Evolutionary conservation across 1,140 invertebrate genomes (phyloP), one percentile per base, ranked within the genome.

Genomic region (Paracyclopina nana): DNA sequence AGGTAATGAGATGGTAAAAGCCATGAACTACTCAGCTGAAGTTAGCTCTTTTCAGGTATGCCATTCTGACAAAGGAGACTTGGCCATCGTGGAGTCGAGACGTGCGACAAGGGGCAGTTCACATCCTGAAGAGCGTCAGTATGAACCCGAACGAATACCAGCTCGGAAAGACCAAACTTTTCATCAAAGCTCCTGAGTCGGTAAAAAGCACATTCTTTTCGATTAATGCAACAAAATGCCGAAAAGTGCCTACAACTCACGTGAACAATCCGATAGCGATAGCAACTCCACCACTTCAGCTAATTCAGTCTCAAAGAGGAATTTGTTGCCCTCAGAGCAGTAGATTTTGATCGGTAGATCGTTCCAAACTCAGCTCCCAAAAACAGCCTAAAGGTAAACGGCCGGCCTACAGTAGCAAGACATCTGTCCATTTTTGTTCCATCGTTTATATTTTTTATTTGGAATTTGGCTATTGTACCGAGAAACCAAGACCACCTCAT

Each of bases 161-260:
- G 58, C 63, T 81, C 9, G 79, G 79, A 9, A 70, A 67, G 52
- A 72, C 73, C 0, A 82, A 82, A 65, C 68, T 82, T 11, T 82
- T 82, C 57, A 72, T 82, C 42, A 81, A 81, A 62, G 78, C 77
- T 48, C 77, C 78, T 11, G 78, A 79, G 67, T 79, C 73, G 40
- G 77, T 80, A 61, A 70, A 69, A 62, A 50, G 45, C 12, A n/a
- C 11, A 6, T 4, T 55, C 6, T 34, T 6, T 46, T 38, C 3
- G n/a, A n/a, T 31, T 9, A 31, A 31, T 31, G 9, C 30, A 31
- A n/a, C 9, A 9, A 9, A 9, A 31, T 31, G 9, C 14, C 30
- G 9, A n/a, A 9, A 9, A n/a, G 41, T 11, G 18, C 20, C 8
- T 42, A 42, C 11, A 42, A 20, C 8, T 11, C 4, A 26, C 14